Percentiles rank a stretch among this genome's conserved stretches.
Conservation (phyloP, 1,140 invertebrate genomes). For the Phthorimaea operculella region DNA sequence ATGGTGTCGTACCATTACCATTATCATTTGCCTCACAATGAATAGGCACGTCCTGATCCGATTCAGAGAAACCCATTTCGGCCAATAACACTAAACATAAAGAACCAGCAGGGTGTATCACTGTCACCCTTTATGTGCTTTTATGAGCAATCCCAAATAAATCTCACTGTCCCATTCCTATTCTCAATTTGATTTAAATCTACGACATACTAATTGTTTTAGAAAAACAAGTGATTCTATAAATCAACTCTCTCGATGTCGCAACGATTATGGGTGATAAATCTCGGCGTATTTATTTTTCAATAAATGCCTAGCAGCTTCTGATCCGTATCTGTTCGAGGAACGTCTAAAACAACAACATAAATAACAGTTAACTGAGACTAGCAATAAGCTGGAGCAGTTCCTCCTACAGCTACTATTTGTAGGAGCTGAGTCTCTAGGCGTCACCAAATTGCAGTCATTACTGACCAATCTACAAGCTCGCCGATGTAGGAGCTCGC, state of each 20-base stretch:
- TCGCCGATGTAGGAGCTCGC: constrained; percentile 1
- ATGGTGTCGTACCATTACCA: constrained; percentile 50
- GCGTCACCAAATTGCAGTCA: constrained; percentile 28
- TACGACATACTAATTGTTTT: neutral
- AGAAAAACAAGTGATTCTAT: neutral
- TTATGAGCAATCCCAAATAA: constrained; percentile 38
- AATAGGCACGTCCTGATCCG: constrained; percentile 39
- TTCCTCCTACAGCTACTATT: constrained; percentile 6
- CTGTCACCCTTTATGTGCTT: constrained; percentile 51
- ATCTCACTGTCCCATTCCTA: constrained; percentile 12
- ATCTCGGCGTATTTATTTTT: neutral
- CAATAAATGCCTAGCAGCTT: neutral
- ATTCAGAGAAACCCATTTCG: constrained; percentile 47
- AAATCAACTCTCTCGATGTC: no score
- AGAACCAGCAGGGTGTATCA: constrained; percentile 58
- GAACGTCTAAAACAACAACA: constrained; percentile 9
- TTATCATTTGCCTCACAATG: constrained; percentile 56
- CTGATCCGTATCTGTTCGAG: constrained; percentile 4
- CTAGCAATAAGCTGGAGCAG: constrained; percentile 14
- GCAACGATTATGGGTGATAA: neutral
- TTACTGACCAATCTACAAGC: constrained; percentile 21
- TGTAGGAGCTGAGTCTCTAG: constrained; percentile 17
- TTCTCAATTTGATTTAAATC: neutral
- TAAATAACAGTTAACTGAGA: constrained; percentile 17
- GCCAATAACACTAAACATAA: constrained; percentile 57